phyloP scores from a whole-genome alignment of 2,113 vertebrate genomes.

The Ranitomeya variabilis region DNA sequence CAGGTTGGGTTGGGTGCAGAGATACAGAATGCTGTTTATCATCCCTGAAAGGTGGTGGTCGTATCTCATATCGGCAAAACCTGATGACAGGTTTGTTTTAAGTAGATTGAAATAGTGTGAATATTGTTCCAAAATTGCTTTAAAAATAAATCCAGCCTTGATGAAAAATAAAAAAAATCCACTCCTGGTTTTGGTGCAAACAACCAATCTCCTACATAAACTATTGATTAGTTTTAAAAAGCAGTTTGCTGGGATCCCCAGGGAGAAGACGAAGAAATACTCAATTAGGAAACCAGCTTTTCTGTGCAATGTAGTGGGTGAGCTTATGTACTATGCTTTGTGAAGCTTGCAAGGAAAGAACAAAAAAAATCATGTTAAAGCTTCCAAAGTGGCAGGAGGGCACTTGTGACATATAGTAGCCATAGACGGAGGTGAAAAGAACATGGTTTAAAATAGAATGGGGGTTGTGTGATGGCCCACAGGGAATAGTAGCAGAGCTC shows the following conservation, averaged over 20 bases:
- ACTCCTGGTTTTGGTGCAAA: conserved; percentile 12
- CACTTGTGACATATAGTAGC: conserved; percentile 12
- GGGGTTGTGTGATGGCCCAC: neutral
- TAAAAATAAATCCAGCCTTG: neutral
- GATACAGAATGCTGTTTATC: too few species aligned
- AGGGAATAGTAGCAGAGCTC: neutral
- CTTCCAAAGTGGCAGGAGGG: neutral
- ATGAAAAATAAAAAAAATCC: neutral
- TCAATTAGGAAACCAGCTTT: conserved; percentile 33
- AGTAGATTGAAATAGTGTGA: neutral
- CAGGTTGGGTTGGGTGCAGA: too few species aligned
- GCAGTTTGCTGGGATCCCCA: conserved; percentile 29
- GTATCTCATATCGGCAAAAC: too few species aligned
- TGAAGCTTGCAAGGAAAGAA: neutral
- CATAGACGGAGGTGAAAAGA: neutral
- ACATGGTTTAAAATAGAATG: conserved; percentile 3
- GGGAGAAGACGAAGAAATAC: conserved; percentile 30
- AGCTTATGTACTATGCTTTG: conserved; percentile 1
- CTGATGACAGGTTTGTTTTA: too few species aligned
- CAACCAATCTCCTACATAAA: conserved; percentile 32
- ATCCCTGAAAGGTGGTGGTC: too few species aligned
- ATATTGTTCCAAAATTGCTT: neutral
- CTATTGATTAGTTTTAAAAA: conserved; percentile 39
- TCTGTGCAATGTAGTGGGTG: conserved; percentile 12
- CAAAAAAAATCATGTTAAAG: neutral